A percentile compares a stretch with the other conserved stretches of the same genome.
Conservation (phyloP, 2,888 invertebrate genomes). For the Perdita meconis region DNA sequence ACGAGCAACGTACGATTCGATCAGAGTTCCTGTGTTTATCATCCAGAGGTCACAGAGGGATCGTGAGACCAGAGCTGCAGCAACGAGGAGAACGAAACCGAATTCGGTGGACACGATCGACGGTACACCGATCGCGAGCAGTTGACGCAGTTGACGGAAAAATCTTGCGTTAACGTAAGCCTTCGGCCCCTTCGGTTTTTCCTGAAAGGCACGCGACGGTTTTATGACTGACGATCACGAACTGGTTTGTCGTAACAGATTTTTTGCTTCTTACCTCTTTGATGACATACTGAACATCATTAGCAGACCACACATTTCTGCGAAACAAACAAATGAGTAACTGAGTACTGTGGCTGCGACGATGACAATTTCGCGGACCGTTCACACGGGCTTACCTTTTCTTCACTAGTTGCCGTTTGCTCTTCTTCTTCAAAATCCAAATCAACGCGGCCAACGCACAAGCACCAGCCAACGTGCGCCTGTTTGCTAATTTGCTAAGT, state of each 20-base stretch:
- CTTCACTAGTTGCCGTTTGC: conserved; percentile 62
- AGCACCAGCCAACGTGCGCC: conserved; percentile 88
- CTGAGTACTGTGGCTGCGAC: background rate
- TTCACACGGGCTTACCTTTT: conserved; percentile 40
- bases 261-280: conserved; percentile 85
- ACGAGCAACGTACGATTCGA: conserved; percentile 91
- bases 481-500: conserved; percentile 90
- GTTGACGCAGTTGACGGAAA: conserved; percentile 88
- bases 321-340: conserved; percentile 56
- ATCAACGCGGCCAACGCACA: conserved; percentile 86
- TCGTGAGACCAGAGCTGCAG: conserved; percentile 92
- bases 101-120: conserved; percentile 91
- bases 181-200: conserved; percentile 85
- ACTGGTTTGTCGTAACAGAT: too few species aligned
- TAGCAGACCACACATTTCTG: conserved; percentile 87
- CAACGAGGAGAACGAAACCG: conserved; percentile 90
- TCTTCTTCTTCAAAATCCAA: conserved; percentile 77
- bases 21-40: conserved; percentile 96
- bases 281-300: conserved; percentile 92
- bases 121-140: conserved; percentile 89
- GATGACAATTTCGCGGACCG: background rate
- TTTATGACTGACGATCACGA: conserved; percentile 76
- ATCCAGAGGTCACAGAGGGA: conserved; percentile 99
- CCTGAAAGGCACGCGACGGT: conserved; percentile 74
- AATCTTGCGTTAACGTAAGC: conserved; percentile 92